Percentiles rank a stretch among this genome's conserved stretches.
These are phyloP conservation scores for Achlya flavicornis DNA, from an alignment of 2,888 invertebrate genomes.

Conservation along the genomic window DNA sequence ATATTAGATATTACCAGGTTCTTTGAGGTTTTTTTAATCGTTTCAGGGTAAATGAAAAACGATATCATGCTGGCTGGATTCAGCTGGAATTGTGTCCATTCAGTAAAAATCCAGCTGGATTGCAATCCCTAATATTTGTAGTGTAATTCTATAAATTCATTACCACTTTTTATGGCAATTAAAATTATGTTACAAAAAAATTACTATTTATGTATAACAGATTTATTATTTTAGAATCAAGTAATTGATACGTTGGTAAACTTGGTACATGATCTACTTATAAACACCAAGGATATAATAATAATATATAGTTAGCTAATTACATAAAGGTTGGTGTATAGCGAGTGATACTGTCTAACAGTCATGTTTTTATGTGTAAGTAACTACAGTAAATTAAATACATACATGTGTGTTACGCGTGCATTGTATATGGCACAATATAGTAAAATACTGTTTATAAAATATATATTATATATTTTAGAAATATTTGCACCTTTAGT, in stretches of 20 bases:
- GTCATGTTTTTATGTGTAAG: slow-evolving; percentile 79
- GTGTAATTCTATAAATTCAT: no score
- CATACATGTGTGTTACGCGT: slow-evolving; percentile 74
- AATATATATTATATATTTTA: slow-evolving; percentile 79
- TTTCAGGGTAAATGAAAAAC: no score
- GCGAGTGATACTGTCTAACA: slow-evolving; percentile 78
- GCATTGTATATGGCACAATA: slow-evolving; percentile 80
- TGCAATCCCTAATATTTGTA: no score
- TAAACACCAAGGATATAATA: slow-evolving; percentile 71
- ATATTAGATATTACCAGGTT: no score
- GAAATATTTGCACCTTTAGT: slow-evolving; percentile 83
- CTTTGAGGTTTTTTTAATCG: no score
- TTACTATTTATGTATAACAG: slow-evolving; percentile 23
- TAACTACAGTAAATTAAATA: slow-evolving; percentile 59
- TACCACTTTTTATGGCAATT: no score
- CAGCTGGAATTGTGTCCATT: no score
- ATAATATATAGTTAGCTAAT: slow-evolving; percentile 64
- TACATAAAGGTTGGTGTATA: slow-evolving; percentile 76
- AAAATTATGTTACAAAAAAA: no score
- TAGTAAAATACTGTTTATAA: slow-evolving; percentile 73
- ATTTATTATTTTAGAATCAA: slow-evolving; percentile 17
- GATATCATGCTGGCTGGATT: no score
- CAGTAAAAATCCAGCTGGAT: no score
- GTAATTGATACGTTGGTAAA: slow-evolving; percentile 19
- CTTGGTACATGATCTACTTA: slow-evolving; percentile 74